These are phyloP conservation scores for Eulemur rubriventer DNA, from an alignment of 2,797 vertebrate species.

Conservation along the genomic window DNA sequence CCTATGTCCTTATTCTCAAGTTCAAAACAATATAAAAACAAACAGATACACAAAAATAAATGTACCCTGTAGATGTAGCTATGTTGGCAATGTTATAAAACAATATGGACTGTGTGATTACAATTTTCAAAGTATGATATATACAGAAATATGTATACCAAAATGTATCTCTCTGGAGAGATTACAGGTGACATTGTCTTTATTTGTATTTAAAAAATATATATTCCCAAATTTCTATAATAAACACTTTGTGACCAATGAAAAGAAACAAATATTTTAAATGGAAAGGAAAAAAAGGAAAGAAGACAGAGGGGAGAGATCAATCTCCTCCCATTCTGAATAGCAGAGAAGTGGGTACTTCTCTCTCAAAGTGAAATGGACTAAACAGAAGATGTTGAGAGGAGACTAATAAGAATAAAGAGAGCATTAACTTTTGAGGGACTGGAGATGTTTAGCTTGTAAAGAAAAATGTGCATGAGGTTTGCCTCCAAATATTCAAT, in stretches of 20 bases:
- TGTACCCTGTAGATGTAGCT: not conserved
- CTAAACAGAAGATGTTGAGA: not conserved
- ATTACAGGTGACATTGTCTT: not conserved
- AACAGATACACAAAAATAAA: not conserved
- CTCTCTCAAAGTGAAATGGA: not conserved
- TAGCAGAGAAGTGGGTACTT: not conserved
- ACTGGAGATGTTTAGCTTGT: not conserved
- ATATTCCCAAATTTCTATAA: constrained; percentile 20
- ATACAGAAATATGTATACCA: not conserved
- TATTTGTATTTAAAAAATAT: not conserved
- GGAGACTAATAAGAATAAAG: not conserved
- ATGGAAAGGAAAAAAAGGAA: not conserved
- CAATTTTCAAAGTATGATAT: not conserved
- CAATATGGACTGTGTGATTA: not conserved
- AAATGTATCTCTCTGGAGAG: not conserved
- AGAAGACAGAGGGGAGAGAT: not conserved
- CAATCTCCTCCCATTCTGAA: not conserved
- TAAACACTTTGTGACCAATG: not conserved
- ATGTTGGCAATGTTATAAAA: not conserved
- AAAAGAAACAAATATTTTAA: constrained; percentile 26
- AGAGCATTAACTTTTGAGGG: not conserved
- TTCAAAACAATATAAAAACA: not conserved
- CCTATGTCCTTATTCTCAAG: not conserved
- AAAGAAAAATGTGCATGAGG: not conserved
- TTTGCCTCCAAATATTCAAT: not conserved